Conservation (phyloP, 2,797 vertebrate genomes). For the Rhinella marina region DNA sequence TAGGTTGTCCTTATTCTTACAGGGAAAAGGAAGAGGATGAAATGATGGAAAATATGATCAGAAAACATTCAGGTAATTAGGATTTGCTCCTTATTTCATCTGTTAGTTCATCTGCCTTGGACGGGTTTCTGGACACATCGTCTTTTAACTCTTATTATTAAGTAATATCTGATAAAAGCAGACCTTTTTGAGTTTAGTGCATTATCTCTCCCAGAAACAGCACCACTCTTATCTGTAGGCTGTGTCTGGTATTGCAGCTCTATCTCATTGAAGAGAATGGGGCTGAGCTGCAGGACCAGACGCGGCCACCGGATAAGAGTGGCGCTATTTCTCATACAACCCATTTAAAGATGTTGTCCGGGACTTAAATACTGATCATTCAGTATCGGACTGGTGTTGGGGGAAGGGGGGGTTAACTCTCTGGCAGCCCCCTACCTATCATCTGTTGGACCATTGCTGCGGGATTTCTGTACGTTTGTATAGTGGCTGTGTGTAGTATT, state of each 20-base stretch:
- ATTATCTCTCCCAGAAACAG: too few species aligned
- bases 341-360: too few species aligned
- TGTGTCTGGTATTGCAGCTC: not conserved
- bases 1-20: not conserved
- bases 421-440: too few species aligned
- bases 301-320: not conserved
- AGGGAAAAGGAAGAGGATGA: constrained; percentile 94
- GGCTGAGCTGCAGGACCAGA: not conserved
- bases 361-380: too few species aligned
- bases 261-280: not conserved
- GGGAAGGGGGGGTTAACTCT: too few species aligned
- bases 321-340: not conserved
- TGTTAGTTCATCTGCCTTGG: not conserved
- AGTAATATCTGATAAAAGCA: too few species aligned
- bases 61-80: constrained; percentile 64
- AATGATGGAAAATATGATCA: constrained; percentile 89
- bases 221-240: not conserved
- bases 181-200: too few species aligned
- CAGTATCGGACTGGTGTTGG: too few species aligned
- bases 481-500: too few species aligned
- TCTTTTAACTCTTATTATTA: too few species aligned
- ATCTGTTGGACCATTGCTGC: too few species aligned
- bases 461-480: too few species aligned
- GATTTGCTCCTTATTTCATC: not conserved
- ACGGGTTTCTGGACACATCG: not conserved